Conservation (phyloP, 2,113 vertebrate genomes). For the Bubo scandiacus region DNA sequence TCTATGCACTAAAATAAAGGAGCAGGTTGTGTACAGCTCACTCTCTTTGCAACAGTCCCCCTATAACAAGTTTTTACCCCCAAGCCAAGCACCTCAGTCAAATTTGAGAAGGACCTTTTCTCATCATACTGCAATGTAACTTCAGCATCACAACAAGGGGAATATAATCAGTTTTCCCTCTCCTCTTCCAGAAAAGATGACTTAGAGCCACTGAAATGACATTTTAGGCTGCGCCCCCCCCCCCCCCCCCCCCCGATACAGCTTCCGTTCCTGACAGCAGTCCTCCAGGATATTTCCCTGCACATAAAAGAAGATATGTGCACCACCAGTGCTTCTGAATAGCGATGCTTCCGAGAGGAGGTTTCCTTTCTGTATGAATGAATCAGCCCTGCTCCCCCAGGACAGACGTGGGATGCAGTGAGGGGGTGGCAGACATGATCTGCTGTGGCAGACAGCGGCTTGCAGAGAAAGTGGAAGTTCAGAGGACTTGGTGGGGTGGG, state of each 20-base stretch:
- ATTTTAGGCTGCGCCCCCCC: neutral
- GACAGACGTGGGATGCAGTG: constrained; percentile 20
- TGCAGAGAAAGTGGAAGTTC: neutral
- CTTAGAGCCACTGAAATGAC: neutral
- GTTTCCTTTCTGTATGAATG: constrained; percentile 59
- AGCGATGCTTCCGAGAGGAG: neutral
- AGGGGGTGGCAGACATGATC: constrained; percentile 51
- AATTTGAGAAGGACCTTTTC: neutral
- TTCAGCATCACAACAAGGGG: neutral
- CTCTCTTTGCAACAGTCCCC: neutral
- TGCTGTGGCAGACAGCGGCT: constrained; percentile 44
- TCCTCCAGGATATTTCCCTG: neutral
- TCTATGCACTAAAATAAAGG: neutral
- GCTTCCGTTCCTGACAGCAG: neutral
- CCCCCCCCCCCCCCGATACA: neutral
- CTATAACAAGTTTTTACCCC: neutral
- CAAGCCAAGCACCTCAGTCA: neutral
- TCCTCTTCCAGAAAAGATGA: neutral
- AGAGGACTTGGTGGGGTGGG: neutral
- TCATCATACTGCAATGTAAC: neutral
- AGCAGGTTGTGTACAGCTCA: neutral
- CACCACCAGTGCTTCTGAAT: neutral
- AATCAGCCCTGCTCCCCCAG: constrained; percentile 58
- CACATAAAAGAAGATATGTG: neutral
- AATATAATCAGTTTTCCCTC: neutral